These are phyloP conservation scores for Hemibagrus wyckioides DNA, from an alignment of 2,113 vertebrate genomes.

Conservation along the genomic window DNA sequence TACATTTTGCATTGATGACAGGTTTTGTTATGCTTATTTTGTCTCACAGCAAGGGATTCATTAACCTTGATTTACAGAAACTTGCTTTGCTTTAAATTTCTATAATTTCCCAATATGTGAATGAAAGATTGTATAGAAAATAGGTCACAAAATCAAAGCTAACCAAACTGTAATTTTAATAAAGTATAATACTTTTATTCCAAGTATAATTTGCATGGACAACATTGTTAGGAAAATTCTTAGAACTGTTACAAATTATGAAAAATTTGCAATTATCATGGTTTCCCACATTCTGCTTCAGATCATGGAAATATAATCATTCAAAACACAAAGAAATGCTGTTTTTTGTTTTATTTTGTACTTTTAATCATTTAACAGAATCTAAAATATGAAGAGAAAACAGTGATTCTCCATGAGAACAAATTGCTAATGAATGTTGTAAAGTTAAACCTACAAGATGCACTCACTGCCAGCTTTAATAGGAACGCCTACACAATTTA, in stretches of 20 bases:
- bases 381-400: neutral
- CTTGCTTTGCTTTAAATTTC: constrained; percentile 19
- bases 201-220: constrained; percentile 22
- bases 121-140: neutral
- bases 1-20: constrained; percentile 41
- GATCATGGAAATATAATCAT: constrained; percentile 25
- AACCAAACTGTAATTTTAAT: neutral
- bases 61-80: constrained; percentile 41
- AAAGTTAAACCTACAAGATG: neutral
- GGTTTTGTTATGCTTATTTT: constrained; percentile 34
- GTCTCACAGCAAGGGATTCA: neutral
- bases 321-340: neutral
- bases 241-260: neutral
- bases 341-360: neutral
- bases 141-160: neutral
- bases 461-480: neutral
- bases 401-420: neutral
- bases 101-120: constrained; percentile 11
- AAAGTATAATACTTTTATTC: neutral
- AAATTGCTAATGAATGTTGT: neutral
- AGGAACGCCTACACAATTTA: neutral
- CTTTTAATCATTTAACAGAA: neutral
- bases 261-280: neutral
- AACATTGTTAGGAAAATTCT: neutral
- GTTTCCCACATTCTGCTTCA: constrained; percentile 17